A percentile compares a stretch with the other conserved stretches of the same genome.
Evolutionary conservation across 2,888 invertebrate genomes (phyloP).

Genomic region (Fragum whitleyi): DNA sequence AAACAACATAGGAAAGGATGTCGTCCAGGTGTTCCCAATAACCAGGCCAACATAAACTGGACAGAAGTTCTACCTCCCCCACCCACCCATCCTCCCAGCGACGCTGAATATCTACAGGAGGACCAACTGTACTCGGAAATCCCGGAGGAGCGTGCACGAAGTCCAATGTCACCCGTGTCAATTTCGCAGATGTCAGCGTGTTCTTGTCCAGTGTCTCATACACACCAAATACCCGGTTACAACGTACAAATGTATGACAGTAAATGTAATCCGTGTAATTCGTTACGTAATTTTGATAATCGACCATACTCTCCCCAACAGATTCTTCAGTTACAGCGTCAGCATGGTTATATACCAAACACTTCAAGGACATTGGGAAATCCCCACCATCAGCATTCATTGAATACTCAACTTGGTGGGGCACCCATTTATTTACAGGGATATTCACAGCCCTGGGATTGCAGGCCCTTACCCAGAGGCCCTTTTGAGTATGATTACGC

Average conservation of each 20-base stretch:
- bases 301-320: constrained; percentile 57
- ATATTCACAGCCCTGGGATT: constrained; percentile 65
- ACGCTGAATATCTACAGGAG: constrained; percentile 76
- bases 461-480: constrained; percentile 54
- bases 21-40: constrained; percentile 71
- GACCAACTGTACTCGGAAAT: constrained; percentile 64
- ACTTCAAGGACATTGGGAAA: constrained; percentile 32
- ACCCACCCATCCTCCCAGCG: constrained; percentile 85
- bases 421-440: constrained; percentile 66
- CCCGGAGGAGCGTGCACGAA: constrained; percentile 64
- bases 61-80: constrained; percentile 85
- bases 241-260: constrained; percentile 72
- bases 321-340: constrained; percentile 47
- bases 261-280: constrained; percentile 72
- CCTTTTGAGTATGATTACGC: constrained; percentile 63
- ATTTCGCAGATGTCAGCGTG: constrained; percentile 75
- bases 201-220: constrained; percentile 78
- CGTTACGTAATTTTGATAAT: constrained; percentile 66
- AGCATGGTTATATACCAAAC: constrained; percentile 46
- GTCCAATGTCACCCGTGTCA: constrained; percentile 72
- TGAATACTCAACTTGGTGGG: constrained; percentile 51
- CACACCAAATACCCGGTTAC: constrained; percentile 63
- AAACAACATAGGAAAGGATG: constrained; percentile 70
- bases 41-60: constrained; percentile 81
- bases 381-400: constrained; percentile 17